These are phyloP conservation scores for Regulus satrapa DNA, from an alignment of 2,113 vertebrate genomes.

Conservation along the genomic window DNA sequence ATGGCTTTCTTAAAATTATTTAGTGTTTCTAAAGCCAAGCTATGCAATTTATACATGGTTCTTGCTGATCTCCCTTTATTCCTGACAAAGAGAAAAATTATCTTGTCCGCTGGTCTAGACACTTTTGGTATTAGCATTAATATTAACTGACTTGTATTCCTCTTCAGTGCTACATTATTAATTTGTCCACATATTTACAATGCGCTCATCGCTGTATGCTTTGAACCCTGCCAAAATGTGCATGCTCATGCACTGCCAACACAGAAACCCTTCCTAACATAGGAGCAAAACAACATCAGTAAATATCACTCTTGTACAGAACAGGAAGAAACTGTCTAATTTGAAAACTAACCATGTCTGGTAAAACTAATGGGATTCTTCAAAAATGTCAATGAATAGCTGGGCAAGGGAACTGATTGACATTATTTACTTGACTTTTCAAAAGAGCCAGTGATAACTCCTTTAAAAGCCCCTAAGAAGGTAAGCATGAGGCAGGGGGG, in stretches of 20 bases:
- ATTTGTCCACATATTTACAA: not conserved
- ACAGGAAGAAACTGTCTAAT: not conserved
- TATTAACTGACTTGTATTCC: conserved; percentile 6
- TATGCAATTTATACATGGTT: not conserved
- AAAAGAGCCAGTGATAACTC: not conserved
- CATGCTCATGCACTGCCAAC: not conserved
- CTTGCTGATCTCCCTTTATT: not conserved
- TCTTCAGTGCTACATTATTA: conserved; percentile 27
- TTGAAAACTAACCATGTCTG: not conserved
- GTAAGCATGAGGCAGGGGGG: not conserved
- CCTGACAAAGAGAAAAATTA: conserved; percentile 17
- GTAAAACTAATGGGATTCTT: not conserved
- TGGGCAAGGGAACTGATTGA: not conserved
- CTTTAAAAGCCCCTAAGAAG: not conserved
- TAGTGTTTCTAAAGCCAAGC: not conserved
- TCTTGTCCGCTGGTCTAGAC: conserved; percentile 12
- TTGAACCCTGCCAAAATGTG: not conserved
- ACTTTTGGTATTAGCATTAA: conserved; percentile 16
- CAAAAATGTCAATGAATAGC: not conserved
- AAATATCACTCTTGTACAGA: not conserved
- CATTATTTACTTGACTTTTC: not conserved
- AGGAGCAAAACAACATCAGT: not conserved
- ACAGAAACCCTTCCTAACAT: not conserved
- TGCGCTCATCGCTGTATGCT: not conserved
- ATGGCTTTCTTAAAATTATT: not conserved